phyloP scores from a whole-genome alignment of 23 tunicate genomes.

The Aplidium turbinatum region DNA sequence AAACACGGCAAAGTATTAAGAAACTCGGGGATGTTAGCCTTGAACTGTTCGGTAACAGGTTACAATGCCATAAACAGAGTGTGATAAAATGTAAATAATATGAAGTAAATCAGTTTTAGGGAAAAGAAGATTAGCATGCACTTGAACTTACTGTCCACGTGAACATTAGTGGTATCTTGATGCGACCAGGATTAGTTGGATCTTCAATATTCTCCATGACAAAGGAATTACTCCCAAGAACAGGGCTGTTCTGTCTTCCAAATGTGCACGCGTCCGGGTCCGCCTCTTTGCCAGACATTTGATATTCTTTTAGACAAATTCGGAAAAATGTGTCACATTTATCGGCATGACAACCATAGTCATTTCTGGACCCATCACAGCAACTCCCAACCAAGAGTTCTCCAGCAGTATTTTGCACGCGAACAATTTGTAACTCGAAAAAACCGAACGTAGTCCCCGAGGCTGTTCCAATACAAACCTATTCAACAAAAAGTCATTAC shows the following conservation, averaged over 20 bases:
- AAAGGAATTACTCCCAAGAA: slow-evolving; percentile 77
- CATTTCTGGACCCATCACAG: slow-evolving; percentile 73
- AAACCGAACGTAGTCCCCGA: slow-evolving; percentile 65
- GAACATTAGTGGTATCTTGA: slow-evolving; percentile 61
- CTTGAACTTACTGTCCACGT: slow-evolving; percentile 95
- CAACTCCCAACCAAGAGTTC: slow-evolving; percentile 65
- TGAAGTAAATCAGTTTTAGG: too few species aligned
- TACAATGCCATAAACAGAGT: too few species aligned
- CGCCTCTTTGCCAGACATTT: slow-evolving; percentile 36
- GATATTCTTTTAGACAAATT: slow-evolving; percentile 88
- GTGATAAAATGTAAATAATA: too few species aligned
- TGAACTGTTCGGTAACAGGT: too few species aligned
- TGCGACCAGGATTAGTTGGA: slow-evolving; percentile 72
- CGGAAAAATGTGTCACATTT: slow-evolving; percentile 88
- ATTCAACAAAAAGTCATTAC: neutral
- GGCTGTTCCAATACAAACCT: slow-evolving; percentile 19
- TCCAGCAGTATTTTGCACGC: slow-evolving; percentile 77
- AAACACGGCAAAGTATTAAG: too few species aligned
- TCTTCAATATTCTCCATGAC: slow-evolving; percentile 46
- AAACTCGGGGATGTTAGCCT: too few species aligned
- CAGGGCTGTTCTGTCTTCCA: slow-evolving; percentile 58
- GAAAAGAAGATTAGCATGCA: too few species aligned
- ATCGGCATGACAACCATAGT: slow-evolving; percentile 64
- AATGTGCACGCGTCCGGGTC: slow-evolving; percentile 70
- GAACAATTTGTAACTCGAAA: slow-evolving; percentile 78